phyloP scores from a whole-genome alignment of 2,888 invertebrate species.

The Serripes groenlandicus region DNA sequence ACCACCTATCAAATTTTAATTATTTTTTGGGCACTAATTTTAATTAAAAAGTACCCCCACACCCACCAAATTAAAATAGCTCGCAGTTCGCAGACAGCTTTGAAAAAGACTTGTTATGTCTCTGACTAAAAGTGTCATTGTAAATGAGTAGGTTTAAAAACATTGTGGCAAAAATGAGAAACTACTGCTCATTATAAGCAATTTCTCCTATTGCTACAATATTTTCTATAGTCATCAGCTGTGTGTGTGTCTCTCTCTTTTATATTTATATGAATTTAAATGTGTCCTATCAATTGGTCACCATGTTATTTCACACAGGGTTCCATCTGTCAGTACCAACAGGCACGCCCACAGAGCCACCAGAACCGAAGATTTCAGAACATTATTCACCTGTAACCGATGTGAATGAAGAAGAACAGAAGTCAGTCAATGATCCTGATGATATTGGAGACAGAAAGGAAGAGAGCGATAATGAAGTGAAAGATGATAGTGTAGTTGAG shows the following conservation, averaged over 20 bases:
- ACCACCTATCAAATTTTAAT: too few species aligned
- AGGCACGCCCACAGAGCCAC: constrained; percentile 16
- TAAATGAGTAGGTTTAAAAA: too few species aligned
- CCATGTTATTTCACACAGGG: not conserved
- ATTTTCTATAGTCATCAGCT: too few species aligned
- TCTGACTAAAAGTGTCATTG: too few species aligned
- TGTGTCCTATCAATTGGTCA: not conserved
- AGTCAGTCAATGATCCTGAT: not conserved
- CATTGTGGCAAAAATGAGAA: too few species aligned
- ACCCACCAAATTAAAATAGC: too few species aligned
- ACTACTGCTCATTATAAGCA: too few species aligned
- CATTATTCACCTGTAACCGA: not conserved
- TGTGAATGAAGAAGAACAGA: not conserved
- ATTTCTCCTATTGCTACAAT: not conserved
- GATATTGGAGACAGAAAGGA: not conserved
- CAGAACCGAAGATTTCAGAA: not conserved
- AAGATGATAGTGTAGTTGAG: not conserved
- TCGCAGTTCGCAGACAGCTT: too few species aligned
- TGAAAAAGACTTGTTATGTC: too few species aligned
- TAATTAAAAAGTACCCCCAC: too few species aligned
- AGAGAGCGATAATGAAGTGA: not conserved
- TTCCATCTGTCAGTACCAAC: constrained; percentile 23
- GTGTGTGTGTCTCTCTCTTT: too few species aligned
- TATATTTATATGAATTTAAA: not conserved
- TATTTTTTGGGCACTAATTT: too few species aligned